Base-by-base conservation (phyloP, 1,140 invertebrate genomes). In the Acromyrmex heyeri region DNA sequence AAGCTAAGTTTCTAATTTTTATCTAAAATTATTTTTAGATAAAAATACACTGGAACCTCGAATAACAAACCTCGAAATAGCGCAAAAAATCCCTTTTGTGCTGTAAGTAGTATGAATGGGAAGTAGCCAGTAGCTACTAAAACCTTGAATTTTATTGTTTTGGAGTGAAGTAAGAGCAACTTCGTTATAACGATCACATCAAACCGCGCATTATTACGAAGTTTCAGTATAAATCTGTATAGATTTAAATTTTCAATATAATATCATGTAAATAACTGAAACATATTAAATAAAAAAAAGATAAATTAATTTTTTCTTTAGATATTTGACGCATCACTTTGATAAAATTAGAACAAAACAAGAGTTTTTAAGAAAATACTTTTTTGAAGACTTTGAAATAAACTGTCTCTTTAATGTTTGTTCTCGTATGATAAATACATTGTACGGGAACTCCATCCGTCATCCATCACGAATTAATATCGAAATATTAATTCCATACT, bases 401-500 rank as follows among this genome's bases (percentile, higher is more conserved):
- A 27, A 0, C 44, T 72, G 44, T 48, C 24, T 50, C 50, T 50
- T 72, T 72, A 72, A n/a, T 44, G 7, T 76, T 21, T 16, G n/a
- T 67, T 53, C 6, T 38, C 21, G 34, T 44, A 70, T 34, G 21
- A 34, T 34, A 70, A 81, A 57, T 16, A 16, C 14, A 67, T 55
- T 69, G 14, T 30, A 18, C n/a, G 21, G 57, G 30, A 57, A 81
- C 34, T 81, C 38, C 59, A 50, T 70, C 18, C 16, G 30, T 57
- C 48, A 81, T 57, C 16, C n/a, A 70, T 69, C 14, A n/a, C 27
- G n/a, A 69, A 55, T 38, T 65, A 65, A 70, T 65, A 81, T 59
- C 24, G 59, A 53, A 27, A 77, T 77, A 65, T 48, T 64, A 44
- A 65, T 64, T 78, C 21, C 10, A 57, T 81, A 81, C 21, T 81